Conservation (phyloP, 2,888 invertebrate species). For the Laspeyria flexula region DNA sequence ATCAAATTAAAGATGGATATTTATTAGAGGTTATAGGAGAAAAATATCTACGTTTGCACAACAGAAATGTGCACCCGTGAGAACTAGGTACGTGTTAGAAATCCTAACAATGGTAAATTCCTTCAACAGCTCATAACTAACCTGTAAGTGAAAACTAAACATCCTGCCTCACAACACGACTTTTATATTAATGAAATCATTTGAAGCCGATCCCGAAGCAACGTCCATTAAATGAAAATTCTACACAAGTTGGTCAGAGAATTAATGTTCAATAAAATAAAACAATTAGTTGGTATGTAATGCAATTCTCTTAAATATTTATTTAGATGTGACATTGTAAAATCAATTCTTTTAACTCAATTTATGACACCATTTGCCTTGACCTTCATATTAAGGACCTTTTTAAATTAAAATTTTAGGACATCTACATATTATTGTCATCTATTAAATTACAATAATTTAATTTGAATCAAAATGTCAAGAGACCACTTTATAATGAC, state of each 20-base stretch:
- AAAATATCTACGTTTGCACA: conserved; percentile 56
- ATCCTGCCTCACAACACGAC: conserved; percentile 42
- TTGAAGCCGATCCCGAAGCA: background rate
- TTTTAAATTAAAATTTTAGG: too few relatives aligned
- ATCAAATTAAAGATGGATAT: conserved; percentile 39
- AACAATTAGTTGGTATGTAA: too few relatives aligned
- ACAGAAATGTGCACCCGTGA: conserved; percentile 60
- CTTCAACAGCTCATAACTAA: conserved; percentile 49
- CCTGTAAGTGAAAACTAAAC: conserved; percentile 49
- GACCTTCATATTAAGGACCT: too few relatives aligned
- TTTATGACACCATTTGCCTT: too few relatives aligned
- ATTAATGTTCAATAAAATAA: background rate
- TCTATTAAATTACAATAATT: too few relatives aligned
- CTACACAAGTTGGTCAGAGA: background rate
- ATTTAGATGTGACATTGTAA: too few relatives aligned
- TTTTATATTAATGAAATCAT: conserved; percentile 36
- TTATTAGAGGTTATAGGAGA: conserved; percentile 44
- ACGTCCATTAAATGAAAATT: conserved; percentile 1
- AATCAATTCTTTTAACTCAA: too few relatives aligned
- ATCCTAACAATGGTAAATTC: conserved; percentile 66
- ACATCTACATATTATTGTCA: too few relatives aligned
- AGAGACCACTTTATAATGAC: too few relatives aligned
- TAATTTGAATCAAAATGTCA: too few relatives aligned
- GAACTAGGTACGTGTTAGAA: conserved; percentile 79
- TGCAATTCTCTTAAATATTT: too few relatives aligned